These are phyloP conservation scores for Orussus abietinus DNA, from an alignment of 1,140 invertebrate genomes.

Conservation along the genomic window DNA sequence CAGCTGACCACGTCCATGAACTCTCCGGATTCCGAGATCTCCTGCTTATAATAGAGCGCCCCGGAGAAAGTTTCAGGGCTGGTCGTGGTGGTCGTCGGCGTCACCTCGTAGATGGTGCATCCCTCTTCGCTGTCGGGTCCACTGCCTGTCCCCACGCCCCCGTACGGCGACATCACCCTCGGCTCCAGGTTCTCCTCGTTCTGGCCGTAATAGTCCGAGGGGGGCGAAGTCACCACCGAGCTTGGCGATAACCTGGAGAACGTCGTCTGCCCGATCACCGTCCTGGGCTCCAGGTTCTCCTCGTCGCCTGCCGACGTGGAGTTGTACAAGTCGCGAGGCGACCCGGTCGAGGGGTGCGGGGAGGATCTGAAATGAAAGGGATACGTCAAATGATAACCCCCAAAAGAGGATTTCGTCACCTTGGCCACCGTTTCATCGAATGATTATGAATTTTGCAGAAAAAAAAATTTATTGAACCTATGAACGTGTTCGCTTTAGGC, in stretches of 20 bases:
- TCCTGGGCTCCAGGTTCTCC: constrained; percentile 44
- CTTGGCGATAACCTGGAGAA: constrained; percentile 41
- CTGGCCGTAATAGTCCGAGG: constrained; percentile 54
- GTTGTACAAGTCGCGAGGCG: constrained; percentile 34
- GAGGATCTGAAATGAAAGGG: constrained; percentile 40
- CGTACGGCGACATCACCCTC: constrained; percentile 41
- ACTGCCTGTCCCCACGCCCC: no score
- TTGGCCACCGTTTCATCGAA: no score
- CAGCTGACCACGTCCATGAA: constrained; percentile 65
- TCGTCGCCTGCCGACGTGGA: constrained; percentile 40
- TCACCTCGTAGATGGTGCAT: constrained; percentile 21
- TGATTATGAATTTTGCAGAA: background rate
- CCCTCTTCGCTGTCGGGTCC: constrained; percentile 33
- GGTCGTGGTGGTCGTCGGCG: constrained; percentile 33
- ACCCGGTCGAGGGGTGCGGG: constrained; percentile 35
- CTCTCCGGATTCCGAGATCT: constrained; percentile 62
- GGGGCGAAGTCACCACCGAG: constrained; percentile 45
- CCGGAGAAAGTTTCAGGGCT: constrained; percentile 46
- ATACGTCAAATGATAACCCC: no score
- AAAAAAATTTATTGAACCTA: background rate
- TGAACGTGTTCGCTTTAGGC: constrained; percentile 25
- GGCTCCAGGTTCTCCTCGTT: constrained; percentile 47
- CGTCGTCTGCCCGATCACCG: constrained; percentile 12
- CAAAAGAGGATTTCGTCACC: no score
- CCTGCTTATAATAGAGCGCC: constrained; percentile 56